Evolutionary conservation across 1,140 invertebrate species (phyloP), one percentile per base, ranked within the genome.

Genomic region (Melipona quadrifasciata): DNA sequence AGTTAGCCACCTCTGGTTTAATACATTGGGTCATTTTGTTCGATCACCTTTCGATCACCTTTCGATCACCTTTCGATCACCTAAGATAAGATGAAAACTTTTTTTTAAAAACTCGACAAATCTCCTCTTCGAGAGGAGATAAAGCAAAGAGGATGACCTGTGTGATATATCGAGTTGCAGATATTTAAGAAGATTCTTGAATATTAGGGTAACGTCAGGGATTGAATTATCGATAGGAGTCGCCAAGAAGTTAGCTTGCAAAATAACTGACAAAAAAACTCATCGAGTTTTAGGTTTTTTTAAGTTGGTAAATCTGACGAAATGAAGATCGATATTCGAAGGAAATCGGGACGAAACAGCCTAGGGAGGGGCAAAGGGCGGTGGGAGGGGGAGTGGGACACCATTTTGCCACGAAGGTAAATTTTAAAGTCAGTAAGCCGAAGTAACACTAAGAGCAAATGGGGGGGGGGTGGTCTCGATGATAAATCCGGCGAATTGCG

Each of bases 401-500:
- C 21, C 65, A 21, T 87, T 87, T 61, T 88, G 65, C 81, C 58
- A 27, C 2, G 17, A 27, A n/a, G 57, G 81, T 85, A 87, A 85
- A 88, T 87, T 84, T 82, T 64, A 70, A 83, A 72, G 84, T 47
- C 73, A 57, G n/a, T n/a, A n/a, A n/a, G 14, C 27, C 17, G 14
- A 55, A 57, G 70, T 71, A 78, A 68, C 31, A 76, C n/a, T 27
- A 65, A 65, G 64, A 58, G 14, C 0, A 39, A 39, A 5, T 39
- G 39, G 17, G 16, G 24, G 76, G n/a, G n/a, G n/a, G n/a, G n/a
- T n/a, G n/a, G 57, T 57, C 47, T n/a, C 61, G 6, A 39, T 57
- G 74, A 89, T 90, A 87, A 90, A 90, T 90, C 61, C 53, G 58
- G 61, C n/a, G 83, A 87, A 90, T 90, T 79, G 87, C 85, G 61